Conservation (phyloP, 2,797 vertebrate genomes). For the Lepilemur septentrionalis region DNA sequence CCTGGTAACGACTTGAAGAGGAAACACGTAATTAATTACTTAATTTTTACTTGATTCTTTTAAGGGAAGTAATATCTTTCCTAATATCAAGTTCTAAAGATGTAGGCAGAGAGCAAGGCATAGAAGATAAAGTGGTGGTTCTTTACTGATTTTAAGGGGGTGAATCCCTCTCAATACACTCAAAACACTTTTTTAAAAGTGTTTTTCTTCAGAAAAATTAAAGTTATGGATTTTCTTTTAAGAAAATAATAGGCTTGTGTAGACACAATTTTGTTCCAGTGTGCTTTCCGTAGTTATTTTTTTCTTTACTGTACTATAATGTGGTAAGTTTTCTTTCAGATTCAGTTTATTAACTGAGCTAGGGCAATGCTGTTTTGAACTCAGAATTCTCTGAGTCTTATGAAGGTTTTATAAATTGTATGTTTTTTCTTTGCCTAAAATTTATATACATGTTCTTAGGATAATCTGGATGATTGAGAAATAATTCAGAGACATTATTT, state of each 20-base stretch:
- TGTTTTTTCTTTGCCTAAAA: background rate
- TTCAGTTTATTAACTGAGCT: background rate
- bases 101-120: background rate
- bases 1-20: background rate
- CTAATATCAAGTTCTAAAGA: background rate
- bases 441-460: background rate
- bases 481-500: background rate
- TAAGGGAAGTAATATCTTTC: background rate
- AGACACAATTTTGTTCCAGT: background rate
- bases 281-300: background rate
- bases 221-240: background rate
- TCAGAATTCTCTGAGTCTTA: background rate
- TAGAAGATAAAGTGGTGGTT: background rate
- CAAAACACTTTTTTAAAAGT: background rate
- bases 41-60: background rate
- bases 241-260: background rate
- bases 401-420: background rate
- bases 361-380: background rate
- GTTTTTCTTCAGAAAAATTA: constrained; percentile 8
- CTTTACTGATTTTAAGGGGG: background rate
- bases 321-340: background rate
- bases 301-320: background rate
- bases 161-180: background rate
- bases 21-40: background rate
- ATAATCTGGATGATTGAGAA: background rate